A percentile compares a stretch with the other conserved stretches of the same genome.
Conservation (phyloP, 1,140 invertebrate genomes). For the Drosophila auraria region DNA sequence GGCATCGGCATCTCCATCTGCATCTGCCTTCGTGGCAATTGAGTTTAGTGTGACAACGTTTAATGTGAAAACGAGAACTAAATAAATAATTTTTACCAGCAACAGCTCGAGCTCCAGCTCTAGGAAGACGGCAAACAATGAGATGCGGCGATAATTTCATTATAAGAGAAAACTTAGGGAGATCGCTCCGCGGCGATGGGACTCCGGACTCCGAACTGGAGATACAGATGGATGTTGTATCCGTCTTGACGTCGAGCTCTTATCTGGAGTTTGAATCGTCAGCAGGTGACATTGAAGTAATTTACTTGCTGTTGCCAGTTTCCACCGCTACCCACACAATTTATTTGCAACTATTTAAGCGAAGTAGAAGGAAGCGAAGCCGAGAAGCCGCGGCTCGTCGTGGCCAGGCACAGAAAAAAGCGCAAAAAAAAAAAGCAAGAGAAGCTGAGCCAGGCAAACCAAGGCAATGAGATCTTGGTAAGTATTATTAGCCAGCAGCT, state of each 20-base stretch:
- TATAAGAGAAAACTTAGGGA: conserved; percentile 77
- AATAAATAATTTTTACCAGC: conserved; percentile 77
- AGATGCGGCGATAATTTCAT: conserved; percentile 82
- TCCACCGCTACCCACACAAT: conserved; percentile 79
- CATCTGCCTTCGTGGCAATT: conserved; percentile 65
- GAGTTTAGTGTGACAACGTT: conserved; percentile 82
- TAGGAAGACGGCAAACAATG: conserved; percentile 60
- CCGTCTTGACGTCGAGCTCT: conserved; percentile 69
- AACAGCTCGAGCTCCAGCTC: background rate
- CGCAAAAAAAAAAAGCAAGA: conserved; percentile 8
- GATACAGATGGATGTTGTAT: conserved; percentile 46
- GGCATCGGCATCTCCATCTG: conserved; percentile 14
- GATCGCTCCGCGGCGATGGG: background rate
- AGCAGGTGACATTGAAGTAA: conserved; percentile 83
- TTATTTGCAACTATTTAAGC: conserved; percentile 82
- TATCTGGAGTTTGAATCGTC: conserved; percentile 78
- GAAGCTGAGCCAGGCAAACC: conserved; percentile 36
- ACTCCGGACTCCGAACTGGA: conserved; percentile 11
- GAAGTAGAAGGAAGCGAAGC: conserved; percentile 47
- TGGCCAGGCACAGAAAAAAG: conserved; percentile 18
- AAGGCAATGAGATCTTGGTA: conserved; percentile 48
- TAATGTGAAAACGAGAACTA: conserved; percentile 82
- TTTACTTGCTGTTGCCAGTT: conserved; percentile 78
- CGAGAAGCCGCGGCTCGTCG: conserved; percentile 21
- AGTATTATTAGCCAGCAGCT: conserved; percentile 72